These are phyloP conservation scores for Prionace glauca DNA, from an alignment of 2,797 vertebrate species.

Conservation along the genomic window DNA sequence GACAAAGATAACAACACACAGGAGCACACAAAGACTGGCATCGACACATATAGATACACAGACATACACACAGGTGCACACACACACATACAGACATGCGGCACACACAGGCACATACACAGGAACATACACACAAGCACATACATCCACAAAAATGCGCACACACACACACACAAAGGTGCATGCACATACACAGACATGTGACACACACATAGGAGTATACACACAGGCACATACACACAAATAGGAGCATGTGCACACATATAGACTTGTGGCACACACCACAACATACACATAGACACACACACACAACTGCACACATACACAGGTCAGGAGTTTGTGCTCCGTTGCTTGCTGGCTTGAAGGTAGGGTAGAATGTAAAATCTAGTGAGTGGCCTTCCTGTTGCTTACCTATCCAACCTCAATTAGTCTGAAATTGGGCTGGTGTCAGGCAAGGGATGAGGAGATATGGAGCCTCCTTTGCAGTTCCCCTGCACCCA, in stretches of 20 bases:
- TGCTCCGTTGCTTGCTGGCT: neutral
- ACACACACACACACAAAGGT: neutral
- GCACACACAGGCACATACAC: neutral
- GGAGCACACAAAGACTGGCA: neutral
- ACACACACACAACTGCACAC: too few relatives aligned
- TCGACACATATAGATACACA: neutral
- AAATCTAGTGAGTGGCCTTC: neutral
- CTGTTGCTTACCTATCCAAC: too few relatives aligned
- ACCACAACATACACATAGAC: neutral
- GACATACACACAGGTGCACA: neutral
- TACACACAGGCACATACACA: neutral
- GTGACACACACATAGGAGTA: neutral
- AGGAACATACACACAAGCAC: neutral
- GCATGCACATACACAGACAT: neutral
- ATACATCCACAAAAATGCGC: too few relatives aligned
- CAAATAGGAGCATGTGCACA: neutral
- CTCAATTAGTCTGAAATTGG: too few relatives aligned
- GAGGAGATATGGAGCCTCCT: too few relatives aligned
- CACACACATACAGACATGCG: neutral
- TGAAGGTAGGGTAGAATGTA: neutral
- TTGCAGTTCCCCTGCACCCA: too few relatives aligned
- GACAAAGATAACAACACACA: neutral
- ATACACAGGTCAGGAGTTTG: neutral
- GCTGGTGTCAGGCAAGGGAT: too few relatives aligned
- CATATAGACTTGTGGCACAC: neutral